Percentiles rank a stretch among this genome's conserved stretches.
phyloP scores from a whole-genome alignment of 2,888 invertebrate species.

The Mylabris sibirica region DNA sequence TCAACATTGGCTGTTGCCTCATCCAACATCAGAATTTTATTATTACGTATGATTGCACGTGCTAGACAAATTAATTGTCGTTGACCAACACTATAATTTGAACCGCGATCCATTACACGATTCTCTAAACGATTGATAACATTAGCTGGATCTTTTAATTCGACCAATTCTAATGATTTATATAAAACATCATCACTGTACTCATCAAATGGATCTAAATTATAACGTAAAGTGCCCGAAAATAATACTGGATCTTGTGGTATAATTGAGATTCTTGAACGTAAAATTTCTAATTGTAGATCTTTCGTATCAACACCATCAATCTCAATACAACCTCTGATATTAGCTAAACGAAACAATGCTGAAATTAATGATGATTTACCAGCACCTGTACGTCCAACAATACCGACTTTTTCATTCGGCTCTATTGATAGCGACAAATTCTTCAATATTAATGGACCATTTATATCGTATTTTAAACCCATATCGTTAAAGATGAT shows the following conservation, averaged over 20 bases:
- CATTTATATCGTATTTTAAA: constrained; percentile 71
- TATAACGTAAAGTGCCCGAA: constrained; percentile 83
- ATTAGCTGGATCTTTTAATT: constrained; percentile 72
- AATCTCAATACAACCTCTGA: constrained; percentile 66
- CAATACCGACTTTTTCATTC: constrained; percentile 77
- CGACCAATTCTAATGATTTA: constrained; percentile 81
- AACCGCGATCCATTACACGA: constrained; percentile 66
- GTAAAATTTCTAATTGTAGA: constrained; percentile 66
- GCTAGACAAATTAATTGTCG: constrained; percentile 75
- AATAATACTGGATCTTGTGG: constrained; percentile 75
- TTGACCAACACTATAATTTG: constrained; percentile 63
- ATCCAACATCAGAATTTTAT: constrained; percentile 60
- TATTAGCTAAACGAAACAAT: constrained; percentile 71
- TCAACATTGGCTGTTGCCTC: constrained; percentile 87
- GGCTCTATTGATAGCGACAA: constrained; percentile 72
- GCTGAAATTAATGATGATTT: constrained; percentile 76
- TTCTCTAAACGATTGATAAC: constrained; percentile 70
- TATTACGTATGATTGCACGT: constrained; percentile 66
- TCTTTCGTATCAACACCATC: constrained; percentile 73
- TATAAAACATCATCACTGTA: constrained; percentile 77
- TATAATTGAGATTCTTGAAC: constrained; percentile 66
- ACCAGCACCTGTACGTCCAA: constrained; percentile 87
- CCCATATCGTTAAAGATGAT: constrained; percentile 75
- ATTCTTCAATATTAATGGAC: constrained; percentile 78
- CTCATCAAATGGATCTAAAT: constrained; percentile 89